Evolutionary conservation across 2,113 vertebrate genomes (phyloP), one percentile per base, ranked within the genome.

Genomic region (Lophochroa leadbeateri): DNA sequence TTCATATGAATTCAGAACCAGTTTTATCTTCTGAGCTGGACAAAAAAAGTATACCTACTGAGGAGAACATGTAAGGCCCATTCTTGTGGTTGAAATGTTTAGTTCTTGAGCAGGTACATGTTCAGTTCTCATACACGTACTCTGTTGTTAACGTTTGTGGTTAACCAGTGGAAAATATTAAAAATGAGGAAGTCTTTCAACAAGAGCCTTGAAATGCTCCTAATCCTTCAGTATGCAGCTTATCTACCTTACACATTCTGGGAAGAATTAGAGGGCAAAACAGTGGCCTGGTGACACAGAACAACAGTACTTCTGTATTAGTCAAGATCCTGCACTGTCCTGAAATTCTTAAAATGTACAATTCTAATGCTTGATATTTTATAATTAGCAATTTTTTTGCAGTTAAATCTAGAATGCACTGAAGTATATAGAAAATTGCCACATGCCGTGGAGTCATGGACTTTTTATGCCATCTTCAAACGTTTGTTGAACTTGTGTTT

Each of bases 81-180:
- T 46, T 77, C 25, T 35, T 64, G 76, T 0, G 1, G 43, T 10
- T 81, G 29, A 50, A 58, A 60, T 10, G 57, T 72, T 82, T 65
- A 41, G 16, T 52, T 82, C n/a, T 77, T 58, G 50, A 63, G 49
- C 18, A 81, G 17, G 43, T 41, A 41, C 21, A 8, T 5, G 29
- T 55, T 94, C 53, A 74, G 43, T 71, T 90, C 86, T 88, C 76
- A 93, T 46, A 55, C 31, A n/a, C 21, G 0, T 35, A 49, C 7
- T 65, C 50, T 24, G 52, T 58, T 75, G 82, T 57, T 79, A 68
- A 43, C 0, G 1, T 61, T 91, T 93, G 80, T 76, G 88, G 83
- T 91, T 94, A 95, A 95, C 92, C 80, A 82, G 28, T 82, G 76
- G 81, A 95, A 94, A 95, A 92, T 79, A 90, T 44, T 64, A 89